Evolutionary conservation across 2,888 invertebrate species (phyloP), one percentile per base, ranked within the genome.

Genomic region (Sipha maydis): DNA sequence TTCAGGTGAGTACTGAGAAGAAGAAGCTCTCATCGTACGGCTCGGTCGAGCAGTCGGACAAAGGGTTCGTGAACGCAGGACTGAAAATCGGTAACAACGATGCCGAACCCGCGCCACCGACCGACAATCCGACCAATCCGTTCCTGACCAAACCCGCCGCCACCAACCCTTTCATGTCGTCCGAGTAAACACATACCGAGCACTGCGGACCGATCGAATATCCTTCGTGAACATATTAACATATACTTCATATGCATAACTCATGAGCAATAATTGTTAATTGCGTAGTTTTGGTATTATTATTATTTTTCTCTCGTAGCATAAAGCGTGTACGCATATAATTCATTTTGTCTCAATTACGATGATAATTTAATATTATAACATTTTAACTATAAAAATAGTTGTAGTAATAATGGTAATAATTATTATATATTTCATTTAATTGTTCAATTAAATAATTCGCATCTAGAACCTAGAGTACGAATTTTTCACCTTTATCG

Each of bases 1-100:
- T 9, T n/a, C 38, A 88, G 86, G 80, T 88, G 80, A 67, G 41
- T 25, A 21, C 41, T 1, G 86, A 88, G 80, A 88, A 82, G 41
- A 88, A 41, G 19, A 88, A n/a, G 48, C 86, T 80, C 31, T 41
- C 80, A 28, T 80, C 86, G 25, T 90, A 91, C 88, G 89, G 86
- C 7, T 89, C 86, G 17, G 82, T 89, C 21, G 88, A 89, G 76
- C 82, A 76, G 28, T 78, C 82, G n/a, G 77, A 41, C 67, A 79
- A 80, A 5, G 86, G 86, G 61, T 88, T 80, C 73, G 61, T 67
- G 17, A 88, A 88, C 73, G 41, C 80, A 2, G 80, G 73, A 0
- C 61, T 88, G 28, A 80, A 88, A 28, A 78, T 11, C 54, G 54
- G 78, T 9, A 76, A 31, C 19, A 17, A 7, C 48, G 67, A 41